Evolutionary conservation across 1,140 invertebrate species (phyloP).

Genomic region (Dysdera silvatica): DNA sequence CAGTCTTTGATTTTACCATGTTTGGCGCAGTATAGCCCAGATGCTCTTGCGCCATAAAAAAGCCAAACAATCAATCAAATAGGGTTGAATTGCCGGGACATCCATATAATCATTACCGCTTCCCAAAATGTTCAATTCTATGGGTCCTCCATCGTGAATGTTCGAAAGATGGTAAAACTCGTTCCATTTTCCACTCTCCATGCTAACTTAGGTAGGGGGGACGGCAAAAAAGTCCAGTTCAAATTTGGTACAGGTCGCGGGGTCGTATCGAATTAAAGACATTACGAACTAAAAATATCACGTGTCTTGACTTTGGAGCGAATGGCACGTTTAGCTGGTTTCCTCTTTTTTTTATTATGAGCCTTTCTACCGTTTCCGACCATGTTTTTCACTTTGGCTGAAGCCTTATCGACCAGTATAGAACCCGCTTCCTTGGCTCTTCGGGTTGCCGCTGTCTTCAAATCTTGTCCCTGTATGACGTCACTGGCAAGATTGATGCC

Average conservation of each 20-base stretch:
- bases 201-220: neutral
- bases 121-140: conserved; percentile 1
- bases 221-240: conserved; percentile 14
- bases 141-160: neutral
- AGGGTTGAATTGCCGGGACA: too few species aligned
- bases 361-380: neutral
- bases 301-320: neutral
- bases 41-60: too few species aligned
- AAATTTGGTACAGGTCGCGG: conserved; percentile 10
- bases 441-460: neutral
- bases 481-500: neutral
- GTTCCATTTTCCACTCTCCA: conserved; percentile 4
- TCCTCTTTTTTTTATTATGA: conserved; percentile 16
- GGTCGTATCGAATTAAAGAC: conserved; percentile 1
- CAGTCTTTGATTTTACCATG: too few species aligned
- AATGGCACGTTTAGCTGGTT: neutral
- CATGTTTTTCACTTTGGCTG: neutral
- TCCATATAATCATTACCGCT: conserved; percentile 3
- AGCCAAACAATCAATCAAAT: too few species aligned
- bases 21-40: too few species aligned
- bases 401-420: neutral
- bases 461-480: neutral
- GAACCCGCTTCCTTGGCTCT: neutral
- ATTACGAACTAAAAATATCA: conserved; percentile 10
- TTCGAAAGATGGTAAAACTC: conserved; percentile 8